Base-by-base conservation (phyloP, 2,888 invertebrate species). In the Diaperis boleti region DNA sequence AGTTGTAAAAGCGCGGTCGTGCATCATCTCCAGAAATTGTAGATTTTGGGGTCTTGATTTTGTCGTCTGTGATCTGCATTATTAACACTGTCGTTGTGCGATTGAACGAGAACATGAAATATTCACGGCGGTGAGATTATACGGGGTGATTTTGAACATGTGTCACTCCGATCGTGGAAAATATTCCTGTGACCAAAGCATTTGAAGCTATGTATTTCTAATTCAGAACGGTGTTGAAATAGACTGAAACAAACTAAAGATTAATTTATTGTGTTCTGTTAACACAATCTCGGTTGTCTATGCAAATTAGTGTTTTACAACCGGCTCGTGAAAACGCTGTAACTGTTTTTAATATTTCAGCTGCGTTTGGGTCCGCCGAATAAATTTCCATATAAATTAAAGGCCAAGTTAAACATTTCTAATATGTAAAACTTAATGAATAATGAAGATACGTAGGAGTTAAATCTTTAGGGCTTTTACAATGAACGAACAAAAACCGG, bases 321-420 rank as follows among this genome's bases (percentile, higher is more conserved):
- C 3, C 6, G 11, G 2, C 4, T 18, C 17, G 13, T 29, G 18
- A 49, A 49, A 49, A 49, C 33, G 49, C 17, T 15, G 7, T 14
- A 47, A 37, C 42, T 55, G 41, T 55, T 52, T 41, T 42, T 31
- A 29, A 55, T 42, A 31, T 55, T 13, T 31, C 7, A 18, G 31
- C 29, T 8, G 15, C 42, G 42, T 31, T 55, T 55, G 11, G 42
- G 42, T 31, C 50, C 59, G 14, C 1, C 29, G 59, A 26, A 59
- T 49, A 49, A 59, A 59, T 59, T 59, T 59, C 49, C 59, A 59
- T 59, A 15, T 50, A 49, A 41, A 59, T 50, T 59, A 59, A 57
- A 57, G 39, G 26, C 37, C 15, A 57, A 44, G 55, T 44, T 44
- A 56, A 56, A 56, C 55, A 56, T 31, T 44, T 56, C 31, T 33